These are phyloP conservation scores for Edolisoma coerulescens DNA, from an alignment of 2,113 vertebrate species.

Conservation along the genomic window DNA sequence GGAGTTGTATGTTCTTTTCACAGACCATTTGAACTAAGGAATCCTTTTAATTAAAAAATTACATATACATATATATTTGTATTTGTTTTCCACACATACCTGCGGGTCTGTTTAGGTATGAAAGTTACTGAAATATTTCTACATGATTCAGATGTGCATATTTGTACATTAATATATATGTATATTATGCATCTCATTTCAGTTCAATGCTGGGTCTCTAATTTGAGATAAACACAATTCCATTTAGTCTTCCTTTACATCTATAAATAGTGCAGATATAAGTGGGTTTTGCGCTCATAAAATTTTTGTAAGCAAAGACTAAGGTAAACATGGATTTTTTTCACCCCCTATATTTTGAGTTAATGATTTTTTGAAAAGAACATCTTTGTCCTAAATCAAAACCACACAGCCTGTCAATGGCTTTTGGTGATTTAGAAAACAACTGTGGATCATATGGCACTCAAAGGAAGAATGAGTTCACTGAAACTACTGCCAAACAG, in stretches of 20 bases:
- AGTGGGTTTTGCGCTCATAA: background rate
- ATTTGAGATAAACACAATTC: conserved; percentile 12
- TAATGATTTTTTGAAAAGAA: conserved; percentile 29
- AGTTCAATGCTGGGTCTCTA: background rate
- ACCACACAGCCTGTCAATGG: conserved; percentile 49
- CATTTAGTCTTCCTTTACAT: background rate
- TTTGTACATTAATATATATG: background rate
- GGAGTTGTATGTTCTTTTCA: background rate
- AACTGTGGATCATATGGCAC: conserved; percentile 57
- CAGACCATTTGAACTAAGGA: background rate
- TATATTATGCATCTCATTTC: background rate
- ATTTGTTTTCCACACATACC: background rate
- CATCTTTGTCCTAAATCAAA: conserved; percentile 62
- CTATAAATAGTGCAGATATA: conserved; percentile 41
- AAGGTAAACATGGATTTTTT: conserved; percentile 29
- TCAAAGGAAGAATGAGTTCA: conserved; percentile 65
- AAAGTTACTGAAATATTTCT: background rate
- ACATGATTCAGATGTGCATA: background rate
- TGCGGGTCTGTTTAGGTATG: background rate
- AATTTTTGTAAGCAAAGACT: conserved; percentile 25
- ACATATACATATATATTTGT: background rate
- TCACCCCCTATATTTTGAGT: conserved; percentile 2
- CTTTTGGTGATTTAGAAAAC: conserved; percentile 62
- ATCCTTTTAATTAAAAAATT: background rate
- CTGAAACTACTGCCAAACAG: conserved; percentile 35